A percentile compares a stretch with the other conserved stretches of the same genome.
These are phyloP conservation scores for Cynaeus angustus DNA, from an alignment of 2,888 invertebrate species.

Conservation along the genomic window DNA sequence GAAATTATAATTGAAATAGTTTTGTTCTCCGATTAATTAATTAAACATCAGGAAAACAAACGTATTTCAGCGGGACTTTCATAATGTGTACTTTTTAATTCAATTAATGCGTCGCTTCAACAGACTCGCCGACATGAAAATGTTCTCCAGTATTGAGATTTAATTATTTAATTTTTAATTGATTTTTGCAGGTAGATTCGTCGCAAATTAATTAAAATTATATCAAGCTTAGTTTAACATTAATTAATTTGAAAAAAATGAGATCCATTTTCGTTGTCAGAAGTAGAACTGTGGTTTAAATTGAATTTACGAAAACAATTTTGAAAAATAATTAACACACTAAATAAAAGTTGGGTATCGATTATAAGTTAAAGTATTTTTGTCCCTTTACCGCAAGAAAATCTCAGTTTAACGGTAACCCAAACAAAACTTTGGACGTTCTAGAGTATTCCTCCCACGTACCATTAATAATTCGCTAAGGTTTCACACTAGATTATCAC, in stretches of 20 bases:
- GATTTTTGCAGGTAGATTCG: conserved; percentile 35
- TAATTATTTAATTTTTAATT: conserved; percentile 45
- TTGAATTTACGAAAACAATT: no score
- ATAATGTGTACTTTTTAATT: conserved; percentile 43
- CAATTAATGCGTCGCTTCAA: conserved; percentile 42
- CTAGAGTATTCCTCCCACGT: conserved; percentile 4
- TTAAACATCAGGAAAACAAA: conserved; percentile 54
- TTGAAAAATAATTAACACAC: no score
- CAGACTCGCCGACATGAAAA: conserved; percentile 36
- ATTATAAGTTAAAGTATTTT: no score
- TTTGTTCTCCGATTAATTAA: conserved; percentile 58
- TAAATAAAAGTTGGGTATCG: no score
- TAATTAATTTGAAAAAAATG: conserved; percentile 24
- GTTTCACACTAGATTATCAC: conserved; percentile 25
- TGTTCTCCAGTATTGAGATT: conserved; percentile 39
- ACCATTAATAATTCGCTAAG: conserved; percentile 27
- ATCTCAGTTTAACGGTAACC: neutral
- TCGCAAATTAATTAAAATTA: conserved; percentile 40
- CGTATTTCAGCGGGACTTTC: conserved; percentile 39
- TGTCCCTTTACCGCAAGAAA: no score
- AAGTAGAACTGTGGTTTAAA: neutral
- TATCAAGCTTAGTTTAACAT: conserved; percentile 10
- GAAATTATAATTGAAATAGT: conserved; percentile 66
- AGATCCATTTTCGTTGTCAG: neutral
- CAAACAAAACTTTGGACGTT: neutral